These are phyloP conservation scores for Centropristis striata DNA, from an alignment of 2,113 vertebrate genomes.

Conservation along the genomic window DNA sequence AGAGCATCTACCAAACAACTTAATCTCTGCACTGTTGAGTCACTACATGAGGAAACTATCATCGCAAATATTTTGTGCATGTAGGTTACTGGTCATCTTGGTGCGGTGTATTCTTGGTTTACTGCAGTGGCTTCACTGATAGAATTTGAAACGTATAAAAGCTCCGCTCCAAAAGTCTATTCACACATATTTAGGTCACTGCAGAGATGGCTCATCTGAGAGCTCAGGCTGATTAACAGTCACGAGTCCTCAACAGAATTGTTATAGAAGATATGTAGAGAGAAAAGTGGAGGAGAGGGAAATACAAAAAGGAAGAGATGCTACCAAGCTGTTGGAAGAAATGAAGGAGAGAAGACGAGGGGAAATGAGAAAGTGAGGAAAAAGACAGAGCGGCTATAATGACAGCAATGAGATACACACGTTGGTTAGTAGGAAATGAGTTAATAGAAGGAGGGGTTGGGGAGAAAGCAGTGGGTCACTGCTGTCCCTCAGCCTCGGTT, in stretches of 20 bases:
- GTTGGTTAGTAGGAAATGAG: conserved; percentile 13
- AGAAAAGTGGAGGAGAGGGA: background rate
- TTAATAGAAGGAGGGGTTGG: conserved; percentile 8
- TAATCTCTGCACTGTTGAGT: background rate
- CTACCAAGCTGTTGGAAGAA: background rate
- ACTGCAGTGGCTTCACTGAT: background rate
- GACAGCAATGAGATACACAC: background rate
- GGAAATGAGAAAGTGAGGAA: background rate
- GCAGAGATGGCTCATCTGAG: conserved; percentile 32
- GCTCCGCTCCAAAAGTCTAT: background rate
- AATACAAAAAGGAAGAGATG: background rate
- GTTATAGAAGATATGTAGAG: conserved; percentile 3
- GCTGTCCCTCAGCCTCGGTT: conserved; percentile 11
- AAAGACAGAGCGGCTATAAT: background rate
- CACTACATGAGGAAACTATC: background rate
- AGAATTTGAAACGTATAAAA: conserved; percentile 23
- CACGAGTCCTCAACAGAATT: conserved; percentile 4
- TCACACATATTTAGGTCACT: conserved; percentile 50
- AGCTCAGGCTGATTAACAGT: conserved; percentile 45
- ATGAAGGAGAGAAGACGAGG: background rate
- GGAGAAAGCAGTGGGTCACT: background rate
- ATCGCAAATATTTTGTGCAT: background rate
- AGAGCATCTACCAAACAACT: background rate
- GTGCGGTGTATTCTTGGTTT: background rate
- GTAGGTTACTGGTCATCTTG: background rate